Conservation (phyloP, 2,888 invertebrate species). For the Chaetogeoica ovagalla region DNA sequence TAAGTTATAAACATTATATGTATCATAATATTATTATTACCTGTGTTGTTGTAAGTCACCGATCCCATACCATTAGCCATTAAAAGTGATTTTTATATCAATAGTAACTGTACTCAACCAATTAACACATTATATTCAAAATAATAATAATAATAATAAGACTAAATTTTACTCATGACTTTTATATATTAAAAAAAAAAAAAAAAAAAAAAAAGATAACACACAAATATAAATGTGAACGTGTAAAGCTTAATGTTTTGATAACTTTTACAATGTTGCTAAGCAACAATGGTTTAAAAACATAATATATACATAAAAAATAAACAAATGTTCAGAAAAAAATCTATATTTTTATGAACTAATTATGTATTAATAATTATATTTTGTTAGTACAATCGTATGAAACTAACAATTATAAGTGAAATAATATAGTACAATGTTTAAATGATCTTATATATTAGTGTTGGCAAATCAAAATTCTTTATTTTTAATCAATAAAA, state of each 20-base stretch:
- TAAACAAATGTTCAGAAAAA: slow-evolving; percentile 34
- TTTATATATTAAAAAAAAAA: slow-evolving; percentile 36
- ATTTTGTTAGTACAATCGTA: slow-evolving; percentile 49
- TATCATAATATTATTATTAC: neutral
- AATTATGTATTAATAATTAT: slow-evolving; percentile 30
- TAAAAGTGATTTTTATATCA: neutral
- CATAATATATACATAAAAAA: slow-evolving; percentile 40
- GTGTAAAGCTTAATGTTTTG: slow-evolving; percentile 40
- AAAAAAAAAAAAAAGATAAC: slow-evolving; percentile 25
- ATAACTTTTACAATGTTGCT: slow-evolving; percentile 35
- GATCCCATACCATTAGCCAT: slow-evolving; percentile 35
- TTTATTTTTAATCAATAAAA: slow-evolving; percentile 32
- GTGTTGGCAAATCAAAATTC: slow-evolving; percentile 30
- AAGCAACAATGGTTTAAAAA: slow-evolving; percentile 38
- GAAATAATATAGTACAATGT: slow-evolving; percentile 49
- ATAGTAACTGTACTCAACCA: neutral
- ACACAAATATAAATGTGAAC: slow-evolving; percentile 12
- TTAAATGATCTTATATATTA: slow-evolving; percentile 43
- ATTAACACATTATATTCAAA: slow-evolving; percentile 8
- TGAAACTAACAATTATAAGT: slow-evolving; percentile 49
- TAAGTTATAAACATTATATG: neutral
- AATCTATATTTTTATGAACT: slow-evolving; percentile 44
- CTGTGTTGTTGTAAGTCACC: slow-evolving; percentile 5
- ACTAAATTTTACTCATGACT: slow-evolving; percentile 23
- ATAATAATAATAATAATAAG: slow-evolving; percentile 27